phyloP scores from a whole-genome alignment of 2,888 invertebrate genomes.

The Luperina testacea region DNA sequence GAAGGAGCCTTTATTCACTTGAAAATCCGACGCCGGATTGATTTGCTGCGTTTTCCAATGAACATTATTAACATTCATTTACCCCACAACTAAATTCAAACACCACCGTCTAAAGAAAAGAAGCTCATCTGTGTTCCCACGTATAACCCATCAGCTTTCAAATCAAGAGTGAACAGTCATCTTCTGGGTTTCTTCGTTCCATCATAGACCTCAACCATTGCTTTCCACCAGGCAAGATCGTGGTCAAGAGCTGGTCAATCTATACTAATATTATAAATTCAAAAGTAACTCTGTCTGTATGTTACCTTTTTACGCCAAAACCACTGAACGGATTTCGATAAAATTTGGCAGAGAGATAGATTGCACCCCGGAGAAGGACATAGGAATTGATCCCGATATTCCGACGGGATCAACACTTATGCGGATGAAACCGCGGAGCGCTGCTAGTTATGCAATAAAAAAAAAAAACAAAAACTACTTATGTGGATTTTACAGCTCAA shows the following conservation, averaged over 20 bases:
- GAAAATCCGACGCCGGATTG: slow-evolving; percentile 5
- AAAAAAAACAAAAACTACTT: background rate
- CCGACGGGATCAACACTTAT: no score
- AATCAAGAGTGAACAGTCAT: background rate
- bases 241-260: background rate
- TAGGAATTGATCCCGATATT: no score
- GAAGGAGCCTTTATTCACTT: background rate
- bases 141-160: no score
- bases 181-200: background rate
- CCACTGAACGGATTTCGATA: no score
- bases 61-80: background rate
- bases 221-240: background rate
- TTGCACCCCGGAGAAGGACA: no score
- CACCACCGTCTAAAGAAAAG: background rate
- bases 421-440: no score
- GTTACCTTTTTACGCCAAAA: no score
- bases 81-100: background rate
- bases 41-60: slow-evolving; percentile 13
- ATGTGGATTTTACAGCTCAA: slow-evolving; percentile 6
- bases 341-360: no score
- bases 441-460: background rate
- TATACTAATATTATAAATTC: no score
- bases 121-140: background rate
- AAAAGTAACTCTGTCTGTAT: no score
- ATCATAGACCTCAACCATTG: background rate